Percentiles rank a stretch among this genome's conserved stretches.
phyloP scores from a whole-genome alignment of 1,140 invertebrate genomes.

The Eumaeus atala region DNA sequence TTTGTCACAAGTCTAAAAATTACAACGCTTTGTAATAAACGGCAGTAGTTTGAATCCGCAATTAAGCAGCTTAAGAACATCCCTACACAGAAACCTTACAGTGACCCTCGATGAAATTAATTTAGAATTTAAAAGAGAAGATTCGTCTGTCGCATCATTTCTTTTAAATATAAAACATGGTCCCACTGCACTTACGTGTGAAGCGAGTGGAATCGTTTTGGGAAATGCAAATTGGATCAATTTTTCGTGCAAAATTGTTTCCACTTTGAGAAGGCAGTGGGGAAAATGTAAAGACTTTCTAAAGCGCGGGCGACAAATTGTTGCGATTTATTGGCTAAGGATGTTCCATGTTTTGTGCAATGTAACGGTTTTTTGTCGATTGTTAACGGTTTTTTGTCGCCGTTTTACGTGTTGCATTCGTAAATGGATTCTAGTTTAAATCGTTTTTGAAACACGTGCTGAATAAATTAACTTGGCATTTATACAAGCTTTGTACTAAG shows the following conservation, averaged over 20 bases:
- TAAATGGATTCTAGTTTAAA: no score
- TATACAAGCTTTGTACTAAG: no score
- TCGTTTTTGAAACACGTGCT: no score
- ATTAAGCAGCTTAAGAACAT: no score
- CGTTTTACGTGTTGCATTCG: no score
- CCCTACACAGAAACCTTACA: no score
- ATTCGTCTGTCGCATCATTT: not conserved
- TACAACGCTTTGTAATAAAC: no score
- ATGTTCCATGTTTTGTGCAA: constrained; percentile 7
- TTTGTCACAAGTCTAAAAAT: no score
- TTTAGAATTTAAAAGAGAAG: constrained; percentile 3
- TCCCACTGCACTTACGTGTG: constrained; percentile 4
- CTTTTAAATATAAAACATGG: not conserved
- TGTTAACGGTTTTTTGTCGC: no score
- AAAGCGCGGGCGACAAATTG: constrained; percentile 8
- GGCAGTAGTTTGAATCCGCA: no score
- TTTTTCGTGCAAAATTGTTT: constrained; percentile 11
- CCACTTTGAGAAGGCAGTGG: not conserved
- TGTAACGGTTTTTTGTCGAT: not conserved
- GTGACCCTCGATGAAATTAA: not conserved
- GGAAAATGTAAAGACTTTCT: constrained; percentile 6
- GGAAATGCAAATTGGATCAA: constrained; percentile 11
- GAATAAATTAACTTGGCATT: no score
- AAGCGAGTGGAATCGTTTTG: constrained; percentile 7
- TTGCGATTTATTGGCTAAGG: constrained; percentile 7